Evolutionary conservation across 2,797 vertebrate species (phyloP), one percentile per base, ranked within the genome.

Genomic region (Manis crassicaudata): DNA sequence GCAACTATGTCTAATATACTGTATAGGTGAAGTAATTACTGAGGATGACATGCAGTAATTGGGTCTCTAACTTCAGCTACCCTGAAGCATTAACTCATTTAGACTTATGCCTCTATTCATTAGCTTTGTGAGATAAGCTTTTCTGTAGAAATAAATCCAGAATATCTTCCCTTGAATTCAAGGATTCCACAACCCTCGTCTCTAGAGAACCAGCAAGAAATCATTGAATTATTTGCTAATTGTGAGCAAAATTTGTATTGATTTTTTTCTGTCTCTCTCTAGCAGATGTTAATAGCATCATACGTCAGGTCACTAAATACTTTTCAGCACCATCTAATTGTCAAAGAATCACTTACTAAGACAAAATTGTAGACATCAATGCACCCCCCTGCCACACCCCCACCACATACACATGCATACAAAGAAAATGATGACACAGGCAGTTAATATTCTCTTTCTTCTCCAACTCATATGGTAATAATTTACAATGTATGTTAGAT

Each of bases 181-280:
- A 93, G 94, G 37, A 83, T 97, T 76, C 12, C 18, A n/a, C 40
- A 94, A 11, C 50, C 50, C 88, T 97, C 92, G 68, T 90, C 91
- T 96, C 94, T 93, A 77, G 92, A 97, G 87, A 92, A 93, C 76
- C 58, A 79, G 91, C 77, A 94, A 97, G 56, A 97, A 85, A 96
- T 98, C 93, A 97, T 97, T 98, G 96, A 98, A 98, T 99, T 99
- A 99, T 98, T 98, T 98, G 94, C 97, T 99, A 99, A 99, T 99
- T 98, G 98, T 97, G 95, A 98, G 97, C 97, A 99, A 98, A 98
- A 98, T 97, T 96, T 90, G 32, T 98, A 99, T 98, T 98, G 98
- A 99, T 98, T 98, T 97, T 94, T 40, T 92, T 96, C 75, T 97
- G 91, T 98, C 92, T 97, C 93, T 97, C 93, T 94, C 92, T 98